These are phyloP conservation scores for Aquatica leii DNA, from an alignment of 2,888 invertebrate genomes.

Conservation along the genomic window DNA sequence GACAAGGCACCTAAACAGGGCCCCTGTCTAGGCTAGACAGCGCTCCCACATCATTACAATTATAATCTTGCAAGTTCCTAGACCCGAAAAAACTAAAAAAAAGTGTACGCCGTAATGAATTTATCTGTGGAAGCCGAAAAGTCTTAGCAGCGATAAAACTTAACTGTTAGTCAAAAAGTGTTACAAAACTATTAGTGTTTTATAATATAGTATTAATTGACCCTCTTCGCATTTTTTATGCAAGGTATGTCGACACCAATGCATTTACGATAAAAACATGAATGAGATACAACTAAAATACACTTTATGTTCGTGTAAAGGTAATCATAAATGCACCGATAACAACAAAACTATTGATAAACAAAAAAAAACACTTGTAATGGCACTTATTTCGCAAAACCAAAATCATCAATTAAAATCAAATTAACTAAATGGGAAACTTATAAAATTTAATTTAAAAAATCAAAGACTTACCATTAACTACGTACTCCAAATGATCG, in stretches of 20 bases:
- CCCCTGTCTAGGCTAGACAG: constrained; percentile 46
- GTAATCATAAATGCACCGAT: constrained; percentile 33
- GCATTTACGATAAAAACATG: neutral
- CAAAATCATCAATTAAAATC: too few species aligned
- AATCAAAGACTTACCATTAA: constrained; percentile 12
- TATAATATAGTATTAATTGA: neutral
- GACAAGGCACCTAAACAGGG: constrained; percentile 45
- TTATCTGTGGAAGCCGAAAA: constrained; percentile 2
- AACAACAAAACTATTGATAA: constrained; percentile 38
- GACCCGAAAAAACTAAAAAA: constrained; percentile 45
- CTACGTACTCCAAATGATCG: constrained; percentile 13
- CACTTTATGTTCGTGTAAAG: constrained; percentile 33
- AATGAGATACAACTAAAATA: constrained; percentile 26
- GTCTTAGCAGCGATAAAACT: neutral
- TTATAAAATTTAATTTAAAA: neutral
- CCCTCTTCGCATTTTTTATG: neutral
- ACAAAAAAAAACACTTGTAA: constrained; percentile 33
- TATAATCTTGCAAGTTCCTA: constrained; percentile 50
- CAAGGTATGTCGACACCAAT: neutral
- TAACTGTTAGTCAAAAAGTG: too few species aligned
- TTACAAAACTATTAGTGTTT: too few species aligned
- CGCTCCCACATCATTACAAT: constrained; percentile 46
- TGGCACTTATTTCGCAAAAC: constrained; percentile 20
- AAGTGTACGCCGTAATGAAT: constrained; percentile 2
- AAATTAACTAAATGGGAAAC: constrained; percentile 9